These are phyloP conservation scores for Anthophora plumipes DNA, from an alignment of 2,888 invertebrate genomes.

Conservation along the genomic window DNA sequence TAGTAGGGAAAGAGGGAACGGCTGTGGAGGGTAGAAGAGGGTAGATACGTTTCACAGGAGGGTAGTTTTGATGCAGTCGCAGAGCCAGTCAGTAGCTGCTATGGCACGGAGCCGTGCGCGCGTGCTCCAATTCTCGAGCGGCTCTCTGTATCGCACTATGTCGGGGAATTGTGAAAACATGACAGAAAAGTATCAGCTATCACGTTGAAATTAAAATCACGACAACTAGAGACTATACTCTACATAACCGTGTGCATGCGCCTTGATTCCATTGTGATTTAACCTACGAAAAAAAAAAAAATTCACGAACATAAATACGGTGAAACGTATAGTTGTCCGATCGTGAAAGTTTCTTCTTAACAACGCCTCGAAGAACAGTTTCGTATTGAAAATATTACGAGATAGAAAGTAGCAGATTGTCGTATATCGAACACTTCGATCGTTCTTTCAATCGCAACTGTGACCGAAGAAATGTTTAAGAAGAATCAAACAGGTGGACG, in stretches of 20 bases:
- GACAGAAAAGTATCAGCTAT: conserved; percentile 53
- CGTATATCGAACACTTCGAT: too few species aligned
- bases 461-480: conserved; percentile 45
- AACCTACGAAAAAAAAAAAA: neutral
- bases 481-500: conserved; percentile 67
- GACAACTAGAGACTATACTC: neutral
- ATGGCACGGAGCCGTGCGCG: conserved; percentile 80
- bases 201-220: neutral
- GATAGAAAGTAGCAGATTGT: neutral
- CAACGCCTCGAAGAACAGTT: neutral
- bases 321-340: neutral
- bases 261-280: neutral
- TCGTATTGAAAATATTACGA: neutral
- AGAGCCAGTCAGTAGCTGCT: conserved; percentile 82
- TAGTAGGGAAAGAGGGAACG: conserved; percentile 41
- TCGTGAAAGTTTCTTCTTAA: too few species aligned
- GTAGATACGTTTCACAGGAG: conserved; percentile 74
- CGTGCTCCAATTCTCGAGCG: conserved; percentile 53
- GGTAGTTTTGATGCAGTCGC: conserved; percentile 78
- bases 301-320: neutral
- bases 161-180: conserved; percentile 31
- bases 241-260: neutral
- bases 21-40: conserved; percentile 50
- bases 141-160: conserved; percentile 26
- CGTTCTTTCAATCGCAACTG: too few species aligned